These are phyloP conservation scores for Rhinolophus sinicus DNA, from an alignment of 2,113 vertebrate genomes.

Conservation along the genomic window DNA sequence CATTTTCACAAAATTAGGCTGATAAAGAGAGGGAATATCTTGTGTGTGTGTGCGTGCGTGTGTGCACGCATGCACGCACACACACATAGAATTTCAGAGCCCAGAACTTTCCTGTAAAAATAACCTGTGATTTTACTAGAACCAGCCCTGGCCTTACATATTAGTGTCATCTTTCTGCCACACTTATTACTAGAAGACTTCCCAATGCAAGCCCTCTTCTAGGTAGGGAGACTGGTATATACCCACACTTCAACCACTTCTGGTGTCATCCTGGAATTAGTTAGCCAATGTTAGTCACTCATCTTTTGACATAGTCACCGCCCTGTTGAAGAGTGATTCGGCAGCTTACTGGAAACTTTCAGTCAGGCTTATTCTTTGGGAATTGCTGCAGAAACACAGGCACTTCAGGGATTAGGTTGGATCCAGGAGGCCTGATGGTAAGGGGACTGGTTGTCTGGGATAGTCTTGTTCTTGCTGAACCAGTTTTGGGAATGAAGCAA, in stretches of 20 bases:
- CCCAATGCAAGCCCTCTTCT: background rate
- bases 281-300: background rate
- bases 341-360: conserved; percentile 11
- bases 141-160: background rate
- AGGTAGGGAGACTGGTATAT: background rate
- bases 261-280: background rate
- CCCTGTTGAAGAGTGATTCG: conserved; percentile 6
- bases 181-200: conserved; percentile 5
- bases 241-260: background rate
- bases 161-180: background rate
- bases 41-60: background rate
- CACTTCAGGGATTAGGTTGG: background rate
- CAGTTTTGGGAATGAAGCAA: conserved; percentile 49
- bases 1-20: conserved; percentile 20
- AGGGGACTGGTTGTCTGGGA: background rate
- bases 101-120: background rate
- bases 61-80: no score
- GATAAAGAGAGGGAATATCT: background rate
- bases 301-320: background rate
- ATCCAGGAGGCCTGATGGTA: background rate
- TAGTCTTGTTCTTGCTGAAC: conserved; percentile 39
- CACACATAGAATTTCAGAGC: background rate
- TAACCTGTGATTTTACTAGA: background rate
- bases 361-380: background rate
- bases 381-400: background rate